Percentiles rank a stretch among this genome's conserved stretches.
These are phyloP conservation scores for Dolichopus griseipennis DNA, from an alignment of 2,888 invertebrate species.

Conservation along the genomic window DNA sequence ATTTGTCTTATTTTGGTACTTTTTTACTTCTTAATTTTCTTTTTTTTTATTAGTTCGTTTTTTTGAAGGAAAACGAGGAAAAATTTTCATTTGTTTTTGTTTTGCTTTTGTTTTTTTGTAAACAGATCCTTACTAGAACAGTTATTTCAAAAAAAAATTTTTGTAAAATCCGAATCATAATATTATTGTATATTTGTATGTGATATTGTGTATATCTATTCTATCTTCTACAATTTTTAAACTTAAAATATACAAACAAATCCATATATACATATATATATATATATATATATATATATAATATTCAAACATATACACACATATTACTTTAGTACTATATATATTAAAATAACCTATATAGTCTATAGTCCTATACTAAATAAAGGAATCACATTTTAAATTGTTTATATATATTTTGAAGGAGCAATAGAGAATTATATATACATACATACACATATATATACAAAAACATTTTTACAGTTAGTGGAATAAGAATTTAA, in stretches of 20 bases:
- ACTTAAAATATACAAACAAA: no score
- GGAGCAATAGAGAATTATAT: background rate
- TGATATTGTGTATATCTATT: background rate
- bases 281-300: no score
- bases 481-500: background rate
- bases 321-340: no score
- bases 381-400: background rate
- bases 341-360: background rate
- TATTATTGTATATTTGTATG: background rate
- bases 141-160: no score
- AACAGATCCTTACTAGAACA: background rate
- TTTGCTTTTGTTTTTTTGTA: background rate
- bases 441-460: no score
- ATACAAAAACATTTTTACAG: background rate
- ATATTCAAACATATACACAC: no score
- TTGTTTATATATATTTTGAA: background rate
- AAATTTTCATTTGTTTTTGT: background rate
- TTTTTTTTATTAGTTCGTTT: background rate
- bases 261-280: no score
- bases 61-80: background rate
- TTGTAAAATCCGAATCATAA: no score
- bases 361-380: background rate
- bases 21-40: background rate
- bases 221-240: no score
- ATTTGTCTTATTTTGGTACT: background rate